phyloP scores from a whole-genome alignment of 2,888 invertebrate species.

The Cistogaster globosa region DNA sequence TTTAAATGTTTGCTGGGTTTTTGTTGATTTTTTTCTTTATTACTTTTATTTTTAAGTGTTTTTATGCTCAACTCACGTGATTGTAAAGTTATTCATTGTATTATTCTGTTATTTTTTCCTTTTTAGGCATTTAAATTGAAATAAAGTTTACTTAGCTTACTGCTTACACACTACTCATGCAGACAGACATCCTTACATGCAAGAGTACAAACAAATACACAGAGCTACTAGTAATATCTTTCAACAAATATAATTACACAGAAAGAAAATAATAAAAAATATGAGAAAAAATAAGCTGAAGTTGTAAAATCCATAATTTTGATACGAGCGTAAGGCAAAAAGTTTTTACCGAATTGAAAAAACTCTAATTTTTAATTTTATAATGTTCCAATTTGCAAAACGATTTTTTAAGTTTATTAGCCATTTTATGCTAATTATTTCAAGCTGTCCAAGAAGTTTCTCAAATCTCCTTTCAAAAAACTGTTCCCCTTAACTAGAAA shows the following conservation, averaged over 20 bases:
- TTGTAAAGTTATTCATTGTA: constrained; percentile 66
- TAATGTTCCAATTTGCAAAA: too few species aligned
- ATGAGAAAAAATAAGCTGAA: neutral
- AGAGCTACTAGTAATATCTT: constrained; percentile 32
- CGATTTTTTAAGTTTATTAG: too few species aligned
- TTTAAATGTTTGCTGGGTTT: constrained; percentile 12
- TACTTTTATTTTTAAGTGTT: constrained; percentile 23
- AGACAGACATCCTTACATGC: neutral
- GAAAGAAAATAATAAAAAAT: neutral
- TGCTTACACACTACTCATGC: constrained; percentile 1
- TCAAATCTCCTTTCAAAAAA: too few species aligned
- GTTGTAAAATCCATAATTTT: neutral
- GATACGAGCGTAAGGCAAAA: too few species aligned
- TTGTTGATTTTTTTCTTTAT: neutral
- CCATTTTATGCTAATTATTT: too few species aligned
- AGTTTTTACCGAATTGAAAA: too few species aligned
- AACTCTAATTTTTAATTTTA: too few species aligned
- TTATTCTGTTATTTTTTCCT: constrained; percentile 23
- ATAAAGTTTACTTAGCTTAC: constrained; percentile 62
- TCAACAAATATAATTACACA: constrained; percentile 24
- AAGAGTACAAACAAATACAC: neutral
- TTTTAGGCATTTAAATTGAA: constrained; percentile 66
- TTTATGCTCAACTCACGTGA: constrained; percentile 48
- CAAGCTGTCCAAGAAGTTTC: too few species aligned
- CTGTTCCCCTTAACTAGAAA: too few species aligned